A percentile compares a stretch with the other conserved stretches of the same genome.
Evolutionary conservation across 2,113 vertebrate genomes (phyloP).

Genomic region (Lycaon pictus): DNA sequence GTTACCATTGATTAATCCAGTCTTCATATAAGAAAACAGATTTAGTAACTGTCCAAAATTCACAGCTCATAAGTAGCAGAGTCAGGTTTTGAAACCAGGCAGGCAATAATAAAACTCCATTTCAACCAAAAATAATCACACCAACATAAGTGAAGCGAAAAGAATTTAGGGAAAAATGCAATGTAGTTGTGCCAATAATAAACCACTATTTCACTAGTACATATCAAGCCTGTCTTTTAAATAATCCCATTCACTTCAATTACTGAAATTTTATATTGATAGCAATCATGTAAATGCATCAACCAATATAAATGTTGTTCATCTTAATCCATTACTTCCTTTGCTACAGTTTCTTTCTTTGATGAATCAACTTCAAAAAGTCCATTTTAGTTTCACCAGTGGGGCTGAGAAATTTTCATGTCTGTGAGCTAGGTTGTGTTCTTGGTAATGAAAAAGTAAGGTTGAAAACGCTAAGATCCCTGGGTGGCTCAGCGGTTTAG

Average conservation of each 20-base stretch:
- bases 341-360: constrained; percentile 40
- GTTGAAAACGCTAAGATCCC: constrained; percentile 21
- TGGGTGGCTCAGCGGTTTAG: too few species aligned
- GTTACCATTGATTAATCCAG: constrained; percentile 1
- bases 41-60: background rate
- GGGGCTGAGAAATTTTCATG: constrained; percentile 45
- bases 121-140: background rate
- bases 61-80: background rate
- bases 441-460: constrained; percentile 11
- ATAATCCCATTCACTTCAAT: constrained; percentile 24
- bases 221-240: constrained; percentile 6
- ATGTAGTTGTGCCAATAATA: background rate
- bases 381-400: constrained; percentile 40
- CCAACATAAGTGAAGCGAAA: background rate
- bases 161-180: background rate
- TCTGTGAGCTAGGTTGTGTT: constrained; percentile 32
- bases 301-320: background rate
- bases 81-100: background rate
- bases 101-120: background rate
- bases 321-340: constrained; percentile 8
- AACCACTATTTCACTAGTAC: background rate
- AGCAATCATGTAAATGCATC: background rate
- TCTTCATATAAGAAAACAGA: constrained; percentile 23
- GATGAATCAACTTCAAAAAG: constrained; percentile 52
- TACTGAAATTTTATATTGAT: background rate